Evolutionary conservation across 2,797 vertebrate species (phyloP).

Genomic region (Tarsius wallacei): DNA sequence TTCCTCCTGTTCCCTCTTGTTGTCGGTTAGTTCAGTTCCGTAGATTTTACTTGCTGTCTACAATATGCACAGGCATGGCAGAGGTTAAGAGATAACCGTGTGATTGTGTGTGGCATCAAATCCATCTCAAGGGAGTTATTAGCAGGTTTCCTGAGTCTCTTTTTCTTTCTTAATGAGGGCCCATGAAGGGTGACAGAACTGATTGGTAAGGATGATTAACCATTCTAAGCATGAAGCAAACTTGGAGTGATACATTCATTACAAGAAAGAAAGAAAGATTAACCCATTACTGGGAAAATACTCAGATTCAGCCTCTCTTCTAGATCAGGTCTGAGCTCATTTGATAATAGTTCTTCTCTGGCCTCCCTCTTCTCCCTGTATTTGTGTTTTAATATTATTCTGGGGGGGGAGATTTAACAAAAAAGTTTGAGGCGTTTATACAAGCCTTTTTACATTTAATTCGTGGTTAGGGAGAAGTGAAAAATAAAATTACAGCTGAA

Average conservation of each 20-base stretch:
- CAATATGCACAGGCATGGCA: not conserved
- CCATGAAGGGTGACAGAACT: not conserved
- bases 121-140: not conserved
- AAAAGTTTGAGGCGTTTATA: not conserved
- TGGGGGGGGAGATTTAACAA: not conserved
- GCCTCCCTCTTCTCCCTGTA: not conserved
- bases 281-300: not conserved
- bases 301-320: not conserved
- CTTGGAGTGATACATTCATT: not conserved
- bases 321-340: not conserved
- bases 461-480: not conserved
- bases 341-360: not conserved
- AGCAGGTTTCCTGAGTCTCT: not conserved
- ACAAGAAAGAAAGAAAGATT: constrained; percentile 23
- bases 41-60: not conserved
- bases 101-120: not conserved
- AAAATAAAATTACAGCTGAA: not conserved
- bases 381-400: not conserved
- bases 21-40: not conserved
- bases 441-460: not conserved
- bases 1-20: not conserved
- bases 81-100: not conserved
- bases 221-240: constrained; percentile 13
- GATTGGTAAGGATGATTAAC: constrained; percentile 32
- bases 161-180: not conserved